Evolutionary conservation across 2,797 vertebrate genomes (phyloP), one percentile per base, ranked within the genome.

Genomic region (Sebastiscus albofasciatus): DNA sequence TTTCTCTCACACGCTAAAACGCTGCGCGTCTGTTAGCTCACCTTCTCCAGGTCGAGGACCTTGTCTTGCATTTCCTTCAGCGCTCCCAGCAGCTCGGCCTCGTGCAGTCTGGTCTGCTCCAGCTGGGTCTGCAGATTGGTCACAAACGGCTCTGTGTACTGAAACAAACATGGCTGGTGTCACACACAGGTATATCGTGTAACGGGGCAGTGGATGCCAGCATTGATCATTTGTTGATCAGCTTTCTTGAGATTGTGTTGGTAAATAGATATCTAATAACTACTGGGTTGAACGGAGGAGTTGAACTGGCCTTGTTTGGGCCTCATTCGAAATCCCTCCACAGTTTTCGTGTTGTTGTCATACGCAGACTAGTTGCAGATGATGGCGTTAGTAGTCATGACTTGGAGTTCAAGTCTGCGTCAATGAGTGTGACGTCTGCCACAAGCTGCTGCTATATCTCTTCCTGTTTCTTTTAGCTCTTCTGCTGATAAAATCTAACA

Each of bases 61-160:
- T 99, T 99, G 88, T 99, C 98, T 76, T 99, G 98, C 97, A 99
- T 98, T 90, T 98, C 97, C 82, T 97, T 97, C 56, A 99, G 92
- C 1, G 97, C 98, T 1, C 97, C 94, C 3, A 97, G 92, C 2
- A 98, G 95, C 79, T 99, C 97, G 0, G 96, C 94, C 93, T 99
- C 97, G 5, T 94, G 96, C 64, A 99, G 93, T 34, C 95, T 92
- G 0, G 97, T 98, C 92, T 97, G 97, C 77, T 99, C 97, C 93
- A 99, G 91, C 93, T 99, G 94, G 0, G 96, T 97, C 94, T 98
- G 97, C 81, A 99, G 94, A 36, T 94, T 96, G 82, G 36, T 94
- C 55, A 98, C 97, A 52, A 98, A 97, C 88, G 96, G 96, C 83
- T 98, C 97, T 0, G 97, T 96, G 88, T 96, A 96, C 86, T 97